Percentiles rank a stretch among this genome's conserved stretches.
These are phyloP conservation scores for Thaumetopoea pityocampa DNA, from an alignment of 1,140 invertebrate genomes.

Conservation along the genomic window DNA sequence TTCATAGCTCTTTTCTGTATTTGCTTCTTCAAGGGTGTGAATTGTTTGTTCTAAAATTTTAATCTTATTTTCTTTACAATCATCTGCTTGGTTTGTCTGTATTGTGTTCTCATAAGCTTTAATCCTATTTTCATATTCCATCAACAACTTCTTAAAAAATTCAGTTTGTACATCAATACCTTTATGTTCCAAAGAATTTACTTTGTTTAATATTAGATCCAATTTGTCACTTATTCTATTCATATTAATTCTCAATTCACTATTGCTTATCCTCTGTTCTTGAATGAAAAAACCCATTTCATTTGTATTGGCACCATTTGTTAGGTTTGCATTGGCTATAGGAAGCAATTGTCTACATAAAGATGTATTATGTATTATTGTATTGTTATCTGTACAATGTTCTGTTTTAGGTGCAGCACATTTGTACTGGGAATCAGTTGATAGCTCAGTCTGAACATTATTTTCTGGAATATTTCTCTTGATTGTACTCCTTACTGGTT, in stretches of 20 bases:
- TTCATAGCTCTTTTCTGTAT: constrained; percentile 33
- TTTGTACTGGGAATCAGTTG: constrained; percentile 23
- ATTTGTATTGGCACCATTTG: constrained; percentile 16
- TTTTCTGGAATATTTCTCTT: constrained; percentile 33
- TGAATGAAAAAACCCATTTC: constrained; percentile 47
- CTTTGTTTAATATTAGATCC: constrained; percentile 41
- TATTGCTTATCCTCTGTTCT: constrained; percentile 60
- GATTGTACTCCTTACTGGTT: constrained; percentile 28
- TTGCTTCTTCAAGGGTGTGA: constrained; percentile 18
- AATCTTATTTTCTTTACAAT: constrained; percentile 18
- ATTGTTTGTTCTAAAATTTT: constrained; percentile 22
- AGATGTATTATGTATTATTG: constrained; percentile 21
- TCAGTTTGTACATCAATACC: constrained; percentile 37
- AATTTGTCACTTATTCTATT: constrained; percentile 55
- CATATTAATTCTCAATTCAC: constrained; percentile 60
- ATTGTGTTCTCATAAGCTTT: constrained; percentile 49
- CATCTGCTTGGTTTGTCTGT: constrained; percentile 33
- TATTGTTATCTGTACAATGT: constrained; percentile 14
- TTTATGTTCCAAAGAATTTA: constrained; percentile 26
- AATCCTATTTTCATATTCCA: constrained; percentile 62
- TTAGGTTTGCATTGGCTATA: constrained; percentile 24
- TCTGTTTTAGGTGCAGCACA: constrained; percentile 16
- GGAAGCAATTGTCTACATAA: constrained; percentile 33
- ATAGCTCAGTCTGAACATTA: constrained; percentile 18
- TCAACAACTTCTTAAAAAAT: constrained; percentile 46